Conservation (phyloP, 2,888 invertebrate genomes). For the Epinotia demarniana region DNA sequence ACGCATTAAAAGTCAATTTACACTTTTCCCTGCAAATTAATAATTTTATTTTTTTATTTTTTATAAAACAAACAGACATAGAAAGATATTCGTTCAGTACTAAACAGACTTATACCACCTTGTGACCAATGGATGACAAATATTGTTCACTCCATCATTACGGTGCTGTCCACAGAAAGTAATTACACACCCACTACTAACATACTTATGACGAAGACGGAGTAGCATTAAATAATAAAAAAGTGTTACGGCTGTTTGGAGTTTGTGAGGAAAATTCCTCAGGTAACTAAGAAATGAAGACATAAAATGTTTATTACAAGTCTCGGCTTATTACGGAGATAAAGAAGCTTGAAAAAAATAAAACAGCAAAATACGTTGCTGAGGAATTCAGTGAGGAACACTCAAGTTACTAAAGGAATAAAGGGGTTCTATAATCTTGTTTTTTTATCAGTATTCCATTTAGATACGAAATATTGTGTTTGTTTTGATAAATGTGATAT, state of each 20-base stretch:
- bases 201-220: not conserved
- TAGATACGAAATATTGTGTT: not conserved
- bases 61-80: too few species aligned
- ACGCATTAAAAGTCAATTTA: not conserved
- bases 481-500: not conserved
- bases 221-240: slow-evolving; percentile 11
- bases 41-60: not conserved
- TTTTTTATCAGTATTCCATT: too few species aligned
- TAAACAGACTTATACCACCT: too few species aligned
- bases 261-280: slow-evolving; percentile 3
- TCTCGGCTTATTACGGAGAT: slow-evolving; percentile 10
- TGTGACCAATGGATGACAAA: too few species aligned
- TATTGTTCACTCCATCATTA: not conserved
- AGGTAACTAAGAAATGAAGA: slow-evolving; percentile 32
- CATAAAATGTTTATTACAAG: slow-evolving; percentile 27
- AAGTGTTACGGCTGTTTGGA: slow-evolving; percentile 1
- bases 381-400: not conserved
- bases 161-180: not conserved
- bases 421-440: not conserved
- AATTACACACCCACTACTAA: not conserved
- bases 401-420: not conserved
- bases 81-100: too few species aligned
- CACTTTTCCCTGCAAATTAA: not conserved
- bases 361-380: not conserved
- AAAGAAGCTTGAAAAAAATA: slow-evolving; percentile 4